Evolutionary conservation across 2,888 invertebrate species (phyloP).

Genomic region (Dorcus parallelipipedus): DNA sequence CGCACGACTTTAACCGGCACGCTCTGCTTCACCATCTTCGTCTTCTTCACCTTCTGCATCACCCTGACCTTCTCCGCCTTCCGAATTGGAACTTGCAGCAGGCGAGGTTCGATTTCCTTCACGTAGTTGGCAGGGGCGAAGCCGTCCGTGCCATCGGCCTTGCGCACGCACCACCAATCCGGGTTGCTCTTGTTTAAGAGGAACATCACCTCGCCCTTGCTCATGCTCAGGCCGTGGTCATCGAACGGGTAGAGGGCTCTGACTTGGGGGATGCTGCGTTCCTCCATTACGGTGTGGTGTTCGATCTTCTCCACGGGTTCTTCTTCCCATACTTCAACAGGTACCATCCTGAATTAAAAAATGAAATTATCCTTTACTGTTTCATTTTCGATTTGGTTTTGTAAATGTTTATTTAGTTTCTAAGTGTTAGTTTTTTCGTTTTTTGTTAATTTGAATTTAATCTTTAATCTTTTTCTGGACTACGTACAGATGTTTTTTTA

Average conservation of each 20-base stretch:
- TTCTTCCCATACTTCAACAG: slow-evolving; percentile 91
- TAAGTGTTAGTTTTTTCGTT: too few species aligned
- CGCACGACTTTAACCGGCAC: slow-evolving; percentile 68
- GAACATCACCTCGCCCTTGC: slow-evolving; percentile 87
- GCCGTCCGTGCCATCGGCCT: slow-evolving; percentile 85
- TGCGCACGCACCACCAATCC: slow-evolving; percentile 99
- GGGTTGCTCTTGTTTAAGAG: slow-evolving; percentile 91
- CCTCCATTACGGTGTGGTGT: slow-evolving; percentile 82
- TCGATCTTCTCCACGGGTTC: slow-evolving; percentile 83
- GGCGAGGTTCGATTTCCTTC: slow-evolving; percentile 83
- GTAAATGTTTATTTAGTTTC: too few species aligned
- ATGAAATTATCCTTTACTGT: background rate
- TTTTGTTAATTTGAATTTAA: too few species aligned
- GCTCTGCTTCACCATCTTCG: slow-evolving; percentile 80
- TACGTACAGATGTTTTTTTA: too few species aligned
- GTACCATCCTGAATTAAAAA: slow-evolving; percentile 59
- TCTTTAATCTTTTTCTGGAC: too few species aligned
- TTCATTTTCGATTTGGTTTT: too few species aligned
- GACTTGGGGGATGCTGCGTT: slow-evolving; percentile 82
- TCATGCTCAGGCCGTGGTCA: slow-evolving; percentile 89
- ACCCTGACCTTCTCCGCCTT: slow-evolving; percentile 78
- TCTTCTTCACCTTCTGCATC: slow-evolving; percentile 85
- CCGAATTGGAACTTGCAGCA: slow-evolving; percentile 79
- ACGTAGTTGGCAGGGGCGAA: slow-evolving; percentile 98
- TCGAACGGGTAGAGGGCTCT: slow-evolving; percentile 84